Percentiles rank a stretch among this genome's conserved stretches.
phyloP scores from a whole-genome alignment of 2,113 vertebrate species.

The Sebastes fasciatus region DNA sequence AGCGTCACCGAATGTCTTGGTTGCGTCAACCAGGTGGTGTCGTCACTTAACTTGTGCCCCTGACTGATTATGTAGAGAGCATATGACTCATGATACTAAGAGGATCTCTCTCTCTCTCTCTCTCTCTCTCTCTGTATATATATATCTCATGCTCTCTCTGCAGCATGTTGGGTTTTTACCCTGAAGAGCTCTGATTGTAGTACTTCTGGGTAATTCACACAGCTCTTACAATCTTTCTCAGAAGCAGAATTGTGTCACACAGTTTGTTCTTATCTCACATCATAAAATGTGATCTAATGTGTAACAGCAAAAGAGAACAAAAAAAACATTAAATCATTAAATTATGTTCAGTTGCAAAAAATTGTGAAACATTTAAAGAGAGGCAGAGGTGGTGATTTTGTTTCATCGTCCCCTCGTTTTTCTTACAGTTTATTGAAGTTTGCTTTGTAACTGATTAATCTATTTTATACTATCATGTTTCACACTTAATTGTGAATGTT shows the following conservation, averaged over 20 bases:
- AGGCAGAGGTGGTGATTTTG: background rate
- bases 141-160: constrained; percentile 11
- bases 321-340: constrained; percentile 1
- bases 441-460: constrained; percentile 24
- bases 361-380: background rate
- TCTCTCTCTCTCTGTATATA: constrained; percentile 8
- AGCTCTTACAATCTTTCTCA: constrained; percentile 4
- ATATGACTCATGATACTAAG: constrained; percentile 58
- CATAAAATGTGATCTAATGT: background rate
- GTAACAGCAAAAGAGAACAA: background rate
- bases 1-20: constrained; percentile 6
- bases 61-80: constrained; percentile 52
- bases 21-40: constrained; percentile 25
- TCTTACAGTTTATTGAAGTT: background rate
- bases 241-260: constrained; percentile 4
- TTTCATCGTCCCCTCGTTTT: background rate
- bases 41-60: constrained; percentile 34
- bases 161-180: constrained; percentile 10
- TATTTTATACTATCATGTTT: constrained; percentile 18
- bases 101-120: constrained; percentile 15
- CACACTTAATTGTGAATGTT: constrained; percentile 37
- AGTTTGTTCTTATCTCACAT: constrained; percentile 24
- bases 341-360: constrained; percentile 7
- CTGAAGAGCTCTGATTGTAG: constrained; percentile 17
- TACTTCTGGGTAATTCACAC: constrained; percentile 34